Evolutionary conservation across 2,113 vertebrate species (phyloP), one percentile per base, ranked within the genome.

Genomic region (Irena cyanogastra): DNA sequence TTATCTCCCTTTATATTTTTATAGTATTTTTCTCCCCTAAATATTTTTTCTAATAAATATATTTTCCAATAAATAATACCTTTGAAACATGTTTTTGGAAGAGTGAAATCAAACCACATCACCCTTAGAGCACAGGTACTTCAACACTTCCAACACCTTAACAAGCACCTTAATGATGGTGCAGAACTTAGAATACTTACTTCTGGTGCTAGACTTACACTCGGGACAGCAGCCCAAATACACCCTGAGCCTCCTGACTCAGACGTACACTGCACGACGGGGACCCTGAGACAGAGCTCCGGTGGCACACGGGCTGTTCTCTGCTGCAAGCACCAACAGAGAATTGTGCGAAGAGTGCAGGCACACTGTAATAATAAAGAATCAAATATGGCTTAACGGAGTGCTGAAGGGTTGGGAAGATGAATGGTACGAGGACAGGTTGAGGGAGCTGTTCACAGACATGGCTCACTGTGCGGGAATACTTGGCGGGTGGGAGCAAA

Each of bases 271-370:
- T 16, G 83, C 42, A 30, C 60, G 28, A 4, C 2, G 5, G 22
- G 57, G 44, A 39, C 27, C 13, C 8, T 4, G 42, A 49, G 39
- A 49, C 27, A 17, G 10, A 70, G 50, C 70, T 49, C 41, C 3
- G 0, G 41, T 0, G 23, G 60, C 26, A 20, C 10, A 1, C 6
- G 6, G 11, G 52, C 15, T 75, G 37, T 1, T 6, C 45, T 14
- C 44, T 33, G 74, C 90, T 30, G 52, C 37, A 47, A 42, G 44
- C 30, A 56, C 13, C 64, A 12, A 12, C 27, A n/a, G 37, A 37
- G 69, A 35, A 44, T 6, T 2, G 4, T 4, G 21, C 7, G 31
- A 89, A 78, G 17, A 23, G 41, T 2, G 54, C 6, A 27, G 49
- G 59, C 45, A 50, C 24, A 8, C 28, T 4, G 1, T 15, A 35